These are phyloP conservation scores for Dascyllus trimaculatus DNA, from an alignment of 2,113 vertebrate genomes.

Conservation along the genomic window DNA sequence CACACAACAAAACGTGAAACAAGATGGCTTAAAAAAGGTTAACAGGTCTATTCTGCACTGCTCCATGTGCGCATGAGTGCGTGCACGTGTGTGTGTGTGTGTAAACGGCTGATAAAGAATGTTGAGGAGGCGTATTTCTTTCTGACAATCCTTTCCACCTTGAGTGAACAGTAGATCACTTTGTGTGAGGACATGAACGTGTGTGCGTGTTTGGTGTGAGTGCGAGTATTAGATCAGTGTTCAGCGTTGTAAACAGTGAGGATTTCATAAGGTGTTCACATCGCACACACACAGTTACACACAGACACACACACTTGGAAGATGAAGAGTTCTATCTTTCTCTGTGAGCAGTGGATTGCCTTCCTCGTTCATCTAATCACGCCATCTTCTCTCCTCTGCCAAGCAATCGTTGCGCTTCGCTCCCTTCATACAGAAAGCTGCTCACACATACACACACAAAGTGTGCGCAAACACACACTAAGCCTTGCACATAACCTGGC, in stretches of 20 bases:
- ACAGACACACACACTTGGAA: constrained; percentile 56
- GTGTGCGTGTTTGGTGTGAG: constrained; percentile 32
- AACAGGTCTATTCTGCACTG: constrained; percentile 62
- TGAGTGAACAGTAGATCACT: constrained; percentile 71
- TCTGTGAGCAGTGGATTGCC: constrained; percentile 81
- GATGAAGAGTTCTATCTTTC: constrained; percentile 81
- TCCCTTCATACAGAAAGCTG: constrained; percentile 50
- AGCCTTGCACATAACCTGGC: constrained; percentile 38
- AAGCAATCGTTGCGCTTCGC: constrained; percentile 77
- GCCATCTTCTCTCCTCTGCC: constrained; percentile 82
- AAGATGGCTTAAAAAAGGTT: constrained; percentile 65
- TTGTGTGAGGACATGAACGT: constrained; percentile 52
- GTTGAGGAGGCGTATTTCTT: constrained; percentile 74
- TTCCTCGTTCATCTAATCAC: constrained; percentile 83
- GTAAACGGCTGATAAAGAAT: constrained; percentile 66
- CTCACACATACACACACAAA: constrained; percentile 17
- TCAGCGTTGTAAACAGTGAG: constrained; percentile 76
- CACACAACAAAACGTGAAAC: constrained; percentile 65
- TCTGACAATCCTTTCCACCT: constrained; percentile 72
- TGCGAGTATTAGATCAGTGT: constrained; percentile 76
- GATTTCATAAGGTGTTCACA: constrained; percentile 76
- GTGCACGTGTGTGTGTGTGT: constrained; percentile 45
- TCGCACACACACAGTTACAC: constrained; percentile 34
- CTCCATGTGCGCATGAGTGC: constrained; percentile 29
- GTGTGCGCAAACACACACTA: constrained; percentile 30